Conservation (phyloP, 1,140 invertebrate genomes). For the Aphis gossypii region DNA sequence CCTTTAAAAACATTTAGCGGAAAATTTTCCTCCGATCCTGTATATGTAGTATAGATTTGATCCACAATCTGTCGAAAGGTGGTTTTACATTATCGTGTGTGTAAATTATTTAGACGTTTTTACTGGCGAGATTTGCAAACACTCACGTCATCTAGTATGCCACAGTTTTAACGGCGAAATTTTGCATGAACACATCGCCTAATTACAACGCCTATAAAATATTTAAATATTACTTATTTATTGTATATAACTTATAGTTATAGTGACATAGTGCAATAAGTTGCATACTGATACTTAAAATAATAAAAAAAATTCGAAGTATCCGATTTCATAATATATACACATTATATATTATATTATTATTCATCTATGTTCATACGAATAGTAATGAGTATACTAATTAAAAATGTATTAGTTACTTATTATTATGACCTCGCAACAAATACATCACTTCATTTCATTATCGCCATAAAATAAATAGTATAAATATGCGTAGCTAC, state of each 20-base stretch:
- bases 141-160: neutral
- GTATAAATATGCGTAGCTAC: neutral
- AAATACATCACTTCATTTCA: neutral
- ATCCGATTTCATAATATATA: neutral
- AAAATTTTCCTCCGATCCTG: neutral
- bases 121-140: neutral
- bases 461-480: neutral
- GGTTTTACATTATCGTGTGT: neutral
- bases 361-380: neutral
- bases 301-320: neutral
- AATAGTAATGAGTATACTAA: neutral
- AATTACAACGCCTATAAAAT: neutral
- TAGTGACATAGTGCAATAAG: neutral
- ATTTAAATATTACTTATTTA: neutral
- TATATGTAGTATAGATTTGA: neutral
- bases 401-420: neutral
- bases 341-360: too few relatives aligned
- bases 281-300: neutral
- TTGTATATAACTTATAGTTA: neutral
- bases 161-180: neutral
- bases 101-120: neutral
- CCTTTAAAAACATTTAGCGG: neutral
- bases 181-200: neutral
- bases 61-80: neutral
- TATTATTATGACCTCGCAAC: neutral